Evolutionary conservation across 1,140 invertebrate species (phyloP), one percentile per base, ranked within the genome.

Genomic region (Bombus huntii): DNA sequence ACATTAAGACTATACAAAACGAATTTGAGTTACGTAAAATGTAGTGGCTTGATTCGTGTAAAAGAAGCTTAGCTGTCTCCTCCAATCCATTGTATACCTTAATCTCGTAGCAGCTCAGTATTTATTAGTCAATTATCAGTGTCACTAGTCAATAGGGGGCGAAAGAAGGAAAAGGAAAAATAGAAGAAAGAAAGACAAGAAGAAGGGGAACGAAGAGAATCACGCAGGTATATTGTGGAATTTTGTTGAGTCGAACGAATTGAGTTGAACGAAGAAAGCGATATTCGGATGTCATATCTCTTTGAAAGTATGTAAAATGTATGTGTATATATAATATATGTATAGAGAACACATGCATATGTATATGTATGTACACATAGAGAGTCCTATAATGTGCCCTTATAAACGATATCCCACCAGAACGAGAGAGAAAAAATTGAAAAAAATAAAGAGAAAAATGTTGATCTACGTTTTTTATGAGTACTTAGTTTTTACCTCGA

Each of bases 91-190:
- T 42, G 62, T 31, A 22, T 25, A n/a, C 47, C 66, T 59, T 71
- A 85, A 89, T 89, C 77, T 82, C 81, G 68, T 79, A 84, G 88
- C 82, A 80, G 75, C 73, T 34, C 71, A 62, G 70, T 92, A 91
- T 88, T 89, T 89, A 87, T 89, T 92, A 89, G 83, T 91, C 88
- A 88, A 90, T 92, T 91, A 86, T 71, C 37, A 85, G 85, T 72
- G 89, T 87, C 77, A 80, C 81, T 87, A 87, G 89, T 89, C 86
- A 92, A 85, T 87, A 79, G 81, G 77, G 71, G 86, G 82, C 42
- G 34, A 18, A 25, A 57, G 31, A 47, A 28, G 39, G 28, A 34
- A 18, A 42, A 47, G 2, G 47, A 10, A 39, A 75, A 37, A 42
- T 8, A 44, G 5, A 66, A 42, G 12, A 42, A 68, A 66, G 66